phyloP scores from a whole-genome alignment of 2,888 invertebrate species.

The Geotrupes spiniger region DNA sequence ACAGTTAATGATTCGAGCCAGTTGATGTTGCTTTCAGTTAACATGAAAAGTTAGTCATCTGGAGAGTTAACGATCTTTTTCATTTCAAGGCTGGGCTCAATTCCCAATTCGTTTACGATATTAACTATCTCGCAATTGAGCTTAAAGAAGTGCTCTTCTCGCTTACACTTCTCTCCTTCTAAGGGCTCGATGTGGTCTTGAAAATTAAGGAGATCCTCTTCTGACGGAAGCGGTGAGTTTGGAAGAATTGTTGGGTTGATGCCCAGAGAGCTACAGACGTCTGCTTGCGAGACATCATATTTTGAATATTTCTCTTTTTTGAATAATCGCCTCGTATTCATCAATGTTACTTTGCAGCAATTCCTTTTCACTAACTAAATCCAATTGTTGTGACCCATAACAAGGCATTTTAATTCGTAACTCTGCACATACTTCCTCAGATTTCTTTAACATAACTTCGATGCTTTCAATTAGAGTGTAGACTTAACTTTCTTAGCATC shows the following conservation, averaged over 20 bases:
- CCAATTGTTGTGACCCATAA: conserved; percentile 32
- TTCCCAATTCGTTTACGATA: conserved; percentile 45
- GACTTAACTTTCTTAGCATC: conserved; percentile 60
- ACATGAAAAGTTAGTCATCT: conserved; percentile 54
- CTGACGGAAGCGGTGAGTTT: conserved; percentile 59
- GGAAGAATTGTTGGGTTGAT: conserved; percentile 52
- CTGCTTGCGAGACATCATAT: conserved; percentile 55
- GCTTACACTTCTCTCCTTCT: conserved; percentile 59
- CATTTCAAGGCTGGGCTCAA: conserved; percentile 47
- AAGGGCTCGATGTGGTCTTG: conserved; percentile 58
- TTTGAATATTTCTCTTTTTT: conserved; percentile 51
- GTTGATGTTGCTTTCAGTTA: conserved; percentile 62
- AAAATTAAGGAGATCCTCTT: conserved; percentile 60
- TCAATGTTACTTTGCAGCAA: conserved; percentile 29
- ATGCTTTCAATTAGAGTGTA: conserved; percentile 56
- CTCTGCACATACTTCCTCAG: conserved; percentile 31
- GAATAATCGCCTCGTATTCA: conserved; percentile 51
- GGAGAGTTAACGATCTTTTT: conserved; percentile 46
- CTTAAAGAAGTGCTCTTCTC: conserved; percentile 47
- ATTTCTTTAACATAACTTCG: conserved; percentile 39
- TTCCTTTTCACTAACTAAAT: conserved; percentile 32
- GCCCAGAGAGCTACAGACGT: conserved; percentile 57
- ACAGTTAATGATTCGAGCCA: conserved; percentile 59
- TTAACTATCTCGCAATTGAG: conserved; percentile 47
- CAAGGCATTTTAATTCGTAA: conserved; percentile 34